Percentiles rank a stretch among this genome's conserved stretches.
Evolutionary conservation across 1,140 invertebrate genomes (phyloP).

Genomic region (Macrobrachium rosenbergii): DNA sequence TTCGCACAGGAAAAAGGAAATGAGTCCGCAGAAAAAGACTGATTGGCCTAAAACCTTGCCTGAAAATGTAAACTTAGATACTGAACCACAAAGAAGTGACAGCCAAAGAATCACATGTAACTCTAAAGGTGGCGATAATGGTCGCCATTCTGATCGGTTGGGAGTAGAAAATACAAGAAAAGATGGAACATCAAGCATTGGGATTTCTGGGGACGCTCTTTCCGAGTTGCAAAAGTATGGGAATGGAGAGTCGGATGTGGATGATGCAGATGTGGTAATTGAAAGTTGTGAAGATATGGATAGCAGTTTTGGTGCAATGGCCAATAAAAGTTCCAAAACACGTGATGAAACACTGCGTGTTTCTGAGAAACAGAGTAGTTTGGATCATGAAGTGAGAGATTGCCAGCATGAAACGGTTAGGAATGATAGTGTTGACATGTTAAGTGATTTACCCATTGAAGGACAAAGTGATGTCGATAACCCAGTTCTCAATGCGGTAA

Average conservation of each 20-base stretch:
- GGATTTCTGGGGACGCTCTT: not conserved
- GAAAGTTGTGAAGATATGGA: constrained; percentile 37
- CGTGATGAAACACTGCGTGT: not conserved
- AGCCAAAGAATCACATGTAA: no score
- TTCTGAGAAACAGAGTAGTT: not conserved
- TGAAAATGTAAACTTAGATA: no score
- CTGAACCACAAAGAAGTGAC: no score
- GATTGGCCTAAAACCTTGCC: not conserved
- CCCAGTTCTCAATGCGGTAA: not conserved
- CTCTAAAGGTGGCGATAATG: no score
- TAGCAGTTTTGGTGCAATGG: constrained; percentile 6
- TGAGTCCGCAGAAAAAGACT: not conserved
- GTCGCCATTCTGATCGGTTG: no score
- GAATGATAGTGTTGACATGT: no score
- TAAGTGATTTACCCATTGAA: no score
- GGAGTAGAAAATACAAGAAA: not conserved
- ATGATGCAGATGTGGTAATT: constrained; percentile 68
- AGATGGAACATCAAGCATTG: not conserved
- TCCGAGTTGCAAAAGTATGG: constrained; percentile 67
- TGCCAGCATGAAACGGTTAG: no score
- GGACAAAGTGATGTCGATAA: not conserved
- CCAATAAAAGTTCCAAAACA: not conserved
- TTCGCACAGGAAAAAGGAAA: not conserved
- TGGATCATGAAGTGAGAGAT: no score
- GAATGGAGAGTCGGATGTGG: constrained; percentile 68